Evolutionary conservation across 1,140 invertebrate genomes (phyloP), one percentile per base, ranked within the genome.

Genomic region (Ctenoplectra terminalis): DNA sequence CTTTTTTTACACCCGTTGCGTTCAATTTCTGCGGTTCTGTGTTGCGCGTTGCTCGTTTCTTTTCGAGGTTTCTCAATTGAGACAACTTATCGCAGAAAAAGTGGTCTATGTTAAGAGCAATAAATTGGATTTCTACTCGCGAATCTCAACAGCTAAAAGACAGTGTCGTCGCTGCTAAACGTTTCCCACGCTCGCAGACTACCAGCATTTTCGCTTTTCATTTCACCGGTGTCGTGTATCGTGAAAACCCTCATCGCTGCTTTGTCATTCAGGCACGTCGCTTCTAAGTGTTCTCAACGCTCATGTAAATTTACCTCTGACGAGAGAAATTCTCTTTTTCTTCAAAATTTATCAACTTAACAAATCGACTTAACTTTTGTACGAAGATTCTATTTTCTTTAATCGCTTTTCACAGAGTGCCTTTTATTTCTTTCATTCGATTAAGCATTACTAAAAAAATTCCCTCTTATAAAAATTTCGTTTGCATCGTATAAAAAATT

Each of bases 81-180:
- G 23, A 26, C 52, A 56, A 67, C 46, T 66, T 37, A 26, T 43
- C 50, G 46, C n/a, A 29, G 26, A 67, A 79, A 77, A 63, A 79
- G 56, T 56, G 20, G 23, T 17, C 58, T 34, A 37, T 48, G 58
- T 48, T 48, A 64, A 40, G 8, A 48, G 75, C 67, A 56, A 82
- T 79, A 82, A 79, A 79, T 82, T 76, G 75, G 40, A 50, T 81
- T 43, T 75, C 61, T 69, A 11, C 76, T 73, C 63, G 77, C 61
- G 34, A 73, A 56, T 83, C 82, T 40, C 70, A 54, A 54, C 31
- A 64, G 77, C 46, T 54, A 80, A 67, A 58, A 34, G 31, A 66
- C 73, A 40, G 26, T 43, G 13, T 60, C 26, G 63, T 29, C 29
- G n/a, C n/a, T 56, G 66, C 23, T 52, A 34, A 52, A 31, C 46